Conservation (phyloP, 2,888 invertebrate genomes). For the Xestia xanthographa region DNA sequence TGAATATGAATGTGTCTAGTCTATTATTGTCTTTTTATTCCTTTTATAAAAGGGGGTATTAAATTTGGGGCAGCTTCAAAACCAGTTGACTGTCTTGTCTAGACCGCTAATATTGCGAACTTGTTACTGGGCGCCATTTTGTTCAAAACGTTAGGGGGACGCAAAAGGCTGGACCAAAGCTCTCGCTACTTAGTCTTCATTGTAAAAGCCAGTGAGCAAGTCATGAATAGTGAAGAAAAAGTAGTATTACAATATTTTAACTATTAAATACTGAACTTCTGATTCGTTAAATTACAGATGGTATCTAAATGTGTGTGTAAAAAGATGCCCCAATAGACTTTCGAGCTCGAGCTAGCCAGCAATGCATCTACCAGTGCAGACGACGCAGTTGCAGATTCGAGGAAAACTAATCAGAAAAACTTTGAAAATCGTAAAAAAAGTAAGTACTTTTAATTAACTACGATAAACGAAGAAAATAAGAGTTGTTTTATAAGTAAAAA, state of each 20-base stretch:
- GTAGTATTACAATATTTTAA: not conserved
- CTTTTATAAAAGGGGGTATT: not conserved
- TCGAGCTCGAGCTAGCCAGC: not conserved
- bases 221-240: not conserved
- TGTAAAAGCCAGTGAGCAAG: not conserved
- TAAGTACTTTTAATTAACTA: not conserved
- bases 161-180: not conserved
- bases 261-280: not conserved
- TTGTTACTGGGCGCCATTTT: slow-evolving; percentile 9
- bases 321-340: not conserved
- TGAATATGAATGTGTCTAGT: not conserved
- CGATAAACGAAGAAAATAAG: not conserved
- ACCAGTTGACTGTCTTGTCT: slow-evolving; percentile 24
- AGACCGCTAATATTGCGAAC: not conserved
- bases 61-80: slow-evolving; percentile 5
- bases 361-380: not conserved
- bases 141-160: not conserved
- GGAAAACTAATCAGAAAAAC: not conserved
- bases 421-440: not conserved
- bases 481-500: not conserved
- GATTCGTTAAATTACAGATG: not conserved
- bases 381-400: not conserved
- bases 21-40: not conserved
- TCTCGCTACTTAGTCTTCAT: not conserved
- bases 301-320: not conserved